These are phyloP conservation scores for Sphaeridia pumilis DNA, from an alignment of 2,888 invertebrate species.

Conservation along the genomic window DNA sequence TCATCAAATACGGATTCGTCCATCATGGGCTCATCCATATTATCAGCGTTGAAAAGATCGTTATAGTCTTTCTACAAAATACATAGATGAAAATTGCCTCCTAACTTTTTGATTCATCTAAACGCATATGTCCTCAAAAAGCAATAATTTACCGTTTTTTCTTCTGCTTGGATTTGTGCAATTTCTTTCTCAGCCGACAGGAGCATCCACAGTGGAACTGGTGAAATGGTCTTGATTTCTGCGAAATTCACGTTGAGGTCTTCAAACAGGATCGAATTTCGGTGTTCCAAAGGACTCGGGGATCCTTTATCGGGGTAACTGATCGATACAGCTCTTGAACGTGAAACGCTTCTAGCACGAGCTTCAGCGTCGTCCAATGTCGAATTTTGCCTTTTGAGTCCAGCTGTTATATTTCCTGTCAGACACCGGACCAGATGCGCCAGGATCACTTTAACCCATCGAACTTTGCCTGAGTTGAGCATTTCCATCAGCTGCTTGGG, in stretches of 20 bases:
- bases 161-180: constrained; percentile 24
- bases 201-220: constrained; percentile 90
- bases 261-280: constrained; percentile 70
- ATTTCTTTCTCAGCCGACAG: constrained; percentile 85
- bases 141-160: constrained; percentile 24
- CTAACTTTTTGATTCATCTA: background rate
- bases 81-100: constrained; percentile 2
- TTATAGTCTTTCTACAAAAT: constrained; percentile 59
- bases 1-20: constrained; percentile 49
- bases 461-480: constrained; percentile 92
- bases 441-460: constrained; percentile 96
- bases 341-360: constrained; percentile 67
- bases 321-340: constrained; percentile 77
- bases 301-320: constrained; percentile 55
- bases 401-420: constrained; percentile 23
- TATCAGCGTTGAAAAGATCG: constrained; percentile 68
- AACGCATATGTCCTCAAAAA: background rate
- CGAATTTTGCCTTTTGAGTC: constrained; percentile 33
- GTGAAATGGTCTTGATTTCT: constrained; percentile 95
- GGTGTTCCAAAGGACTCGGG: constrained; percentile 62
- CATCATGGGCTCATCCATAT: constrained; percentile 61
- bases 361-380: constrained; percentile 46
- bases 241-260: constrained; percentile 84
- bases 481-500: constrained; percentile 98
- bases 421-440: constrained; percentile 66